phyloP scores from a whole-genome alignment of 1,140 invertebrate species.

The Chironomus striatipennis region DNA sequence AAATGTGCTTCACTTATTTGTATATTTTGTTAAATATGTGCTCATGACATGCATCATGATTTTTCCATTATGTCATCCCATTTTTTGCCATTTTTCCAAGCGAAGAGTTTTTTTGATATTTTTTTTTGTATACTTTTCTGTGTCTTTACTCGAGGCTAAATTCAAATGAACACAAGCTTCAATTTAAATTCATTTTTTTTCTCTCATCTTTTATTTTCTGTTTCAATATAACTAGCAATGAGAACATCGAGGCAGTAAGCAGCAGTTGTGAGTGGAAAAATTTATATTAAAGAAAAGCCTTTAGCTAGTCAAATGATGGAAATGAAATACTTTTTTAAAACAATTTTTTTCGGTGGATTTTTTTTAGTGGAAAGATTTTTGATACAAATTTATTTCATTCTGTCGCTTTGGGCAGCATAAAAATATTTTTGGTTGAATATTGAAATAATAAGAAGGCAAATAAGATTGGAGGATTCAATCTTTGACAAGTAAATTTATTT shows the following conservation, averaged over 20 bases:
- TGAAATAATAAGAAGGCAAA: no score
- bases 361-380: no score
- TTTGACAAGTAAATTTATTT: no score
- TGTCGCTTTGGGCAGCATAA: not conserved
- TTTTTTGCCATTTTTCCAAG: not conserved
- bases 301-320: not conserved
- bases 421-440: not conserved
- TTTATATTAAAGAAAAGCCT: constrained; percentile 2
- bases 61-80: not conserved
- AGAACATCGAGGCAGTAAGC: no score
- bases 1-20: not conserved
- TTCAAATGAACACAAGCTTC: not conserved
- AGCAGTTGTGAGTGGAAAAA: not conserved
- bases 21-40: not conserved
- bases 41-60: not conserved
- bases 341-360: no score
- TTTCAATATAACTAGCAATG: no score
- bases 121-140: no score
- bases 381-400: not conserved
- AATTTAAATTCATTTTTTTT: no score
- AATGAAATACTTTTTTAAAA: no score
- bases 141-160: not conserved
- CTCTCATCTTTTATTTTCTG: no score
- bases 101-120: not conserved
- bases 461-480: no score